Evolutionary conservation across 1,140 invertebrate species (phyloP).

Genomic region (Oreohelix idahoensis): DNA sequence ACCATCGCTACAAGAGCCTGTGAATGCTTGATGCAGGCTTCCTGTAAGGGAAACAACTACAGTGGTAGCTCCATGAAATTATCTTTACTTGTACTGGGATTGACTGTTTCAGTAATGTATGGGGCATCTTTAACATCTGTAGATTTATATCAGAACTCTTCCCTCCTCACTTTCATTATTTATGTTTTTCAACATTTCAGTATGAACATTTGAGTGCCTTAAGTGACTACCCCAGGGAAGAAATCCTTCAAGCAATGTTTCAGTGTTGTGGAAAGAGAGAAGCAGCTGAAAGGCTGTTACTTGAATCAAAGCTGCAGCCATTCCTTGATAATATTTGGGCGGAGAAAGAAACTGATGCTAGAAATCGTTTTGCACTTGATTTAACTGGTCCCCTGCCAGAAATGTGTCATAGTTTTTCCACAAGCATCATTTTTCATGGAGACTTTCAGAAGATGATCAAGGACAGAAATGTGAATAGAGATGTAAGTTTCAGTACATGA

Average conservation of each 20-base stretch:
- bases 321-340: slow-evolving; percentile 55
- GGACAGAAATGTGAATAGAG: slow-evolving; percentile 52
- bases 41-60: no score
- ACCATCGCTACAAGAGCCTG: no score
- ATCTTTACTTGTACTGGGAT: no score
- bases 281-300: slow-evolving; percentile 42
- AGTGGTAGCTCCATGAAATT: no score
- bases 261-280: slow-evolving; percentile 48
- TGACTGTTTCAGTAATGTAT: no score
- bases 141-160: no score
- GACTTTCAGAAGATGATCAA: slow-evolving; percentile 57
- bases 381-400: slow-evolving; percentile 33
- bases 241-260: slow-evolving; percentile 54
- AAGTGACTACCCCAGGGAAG: slow-evolving; percentile 52
- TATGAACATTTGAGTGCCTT: slow-evolving; percentile 47
- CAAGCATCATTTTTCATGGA: slow-evolving; percentile 56
- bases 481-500: slow-evolving; percentile 51
- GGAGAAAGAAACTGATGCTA: slow-evolving; percentile 22
- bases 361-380: slow-evolving; percentile 28
- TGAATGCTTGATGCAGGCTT: no score
- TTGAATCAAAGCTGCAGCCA: slow-evolving; percentile 45
- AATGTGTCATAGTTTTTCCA: slow-evolving; percentile 57
- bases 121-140: no score
- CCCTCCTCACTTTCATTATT: no score
- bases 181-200: slow-evolving; percentile 45